phyloP scores from a whole-genome alignment of 2,888 invertebrate species.

The Napeogenes sylphis region DNA sequence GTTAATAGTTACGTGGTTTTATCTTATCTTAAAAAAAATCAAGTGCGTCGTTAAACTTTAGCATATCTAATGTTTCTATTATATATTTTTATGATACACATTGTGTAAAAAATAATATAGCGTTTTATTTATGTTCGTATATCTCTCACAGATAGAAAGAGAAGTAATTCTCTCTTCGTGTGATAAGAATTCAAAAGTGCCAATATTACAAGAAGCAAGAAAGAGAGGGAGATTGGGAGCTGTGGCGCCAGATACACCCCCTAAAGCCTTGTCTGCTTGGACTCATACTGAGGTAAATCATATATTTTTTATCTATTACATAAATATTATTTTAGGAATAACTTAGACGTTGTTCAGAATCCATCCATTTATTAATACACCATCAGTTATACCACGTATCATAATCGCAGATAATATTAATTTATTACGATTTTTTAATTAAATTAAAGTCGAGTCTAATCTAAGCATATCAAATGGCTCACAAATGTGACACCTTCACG shows the following conservation, averaged over 20 bases:
- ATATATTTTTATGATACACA: too few species aligned
- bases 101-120: too few species aligned
- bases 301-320: background rate
- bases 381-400: background rate
- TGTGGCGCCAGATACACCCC: slow-evolving; percentile 86
- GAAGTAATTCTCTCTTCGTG: slow-evolving; percentile 85
- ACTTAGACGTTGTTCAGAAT: background rate
- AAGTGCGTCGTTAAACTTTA: too few species aligned
- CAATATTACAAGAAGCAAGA: slow-evolving; percentile 85
- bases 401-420: too few species aligned
- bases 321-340: background rate
- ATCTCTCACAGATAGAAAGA: slow-evolving; percentile 82
- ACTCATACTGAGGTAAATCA: slow-evolving; percentile 61
- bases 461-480: too few species aligned
- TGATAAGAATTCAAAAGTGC: slow-evolving; percentile 87
- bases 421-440: too few species aligned
- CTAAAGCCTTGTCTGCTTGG: slow-evolving; percentile 86
- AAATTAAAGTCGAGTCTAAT: too few species aligned
- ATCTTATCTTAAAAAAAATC: too few species aligned
- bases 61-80: too few species aligned
- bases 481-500: background rate
- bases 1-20: background rate
- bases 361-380: background rate
- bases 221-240: slow-evolving; percentile 75
- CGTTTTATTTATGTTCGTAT: slow-evolving; percentile 10